Conservation (phyloP, 2,888 invertebrate species). For the Meliscaeva auricollis region DNA sequence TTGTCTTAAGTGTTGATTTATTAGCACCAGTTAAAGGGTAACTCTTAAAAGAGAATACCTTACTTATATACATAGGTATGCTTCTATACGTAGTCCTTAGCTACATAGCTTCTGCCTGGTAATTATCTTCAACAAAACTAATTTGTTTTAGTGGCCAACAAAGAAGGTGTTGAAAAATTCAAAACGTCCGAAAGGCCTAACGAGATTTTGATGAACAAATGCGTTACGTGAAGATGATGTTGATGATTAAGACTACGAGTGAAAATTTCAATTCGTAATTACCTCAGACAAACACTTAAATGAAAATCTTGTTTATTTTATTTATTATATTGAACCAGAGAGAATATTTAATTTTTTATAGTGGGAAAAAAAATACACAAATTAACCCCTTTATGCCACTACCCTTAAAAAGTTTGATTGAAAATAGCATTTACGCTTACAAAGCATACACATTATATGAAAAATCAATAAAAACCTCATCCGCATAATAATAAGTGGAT, state of each 20-base stretch:
- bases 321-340: not conserved
- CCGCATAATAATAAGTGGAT: slow-evolving; percentile 56
- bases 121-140: slow-evolving; percentile 61
- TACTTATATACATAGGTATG: not conserved
- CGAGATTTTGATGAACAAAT: slow-evolving; percentile 69
- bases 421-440: slow-evolving; percentile 8
- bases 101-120: slow-evolving; percentile 51
- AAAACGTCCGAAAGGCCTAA: slow-evolving; percentile 49
- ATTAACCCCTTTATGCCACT: not conserved
- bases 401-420: slow-evolving; percentile 26
- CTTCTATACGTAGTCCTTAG: too few relatives aligned
- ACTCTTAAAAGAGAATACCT: slow-evolving; percentile 24
- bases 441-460: slow-evolving; percentile 16
- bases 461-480: slow-evolving; percentile 69
- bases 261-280: not conserved
- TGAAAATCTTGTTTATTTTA: not conserved
- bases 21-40: slow-evolving; percentile 56
- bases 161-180: slow-evolving; percentile 54
- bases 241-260: not conserved
- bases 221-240: slow-evolving; percentile 18
- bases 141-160: slow-evolving; percentile 43
- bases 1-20: slow-evolving; percentile 60
- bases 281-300: not conserved
- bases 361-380: not conserved
- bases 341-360: not conserved